Evolutionary conservation across 2,888 invertebrate genomes (phyloP).

Genomic region (Nomada ruficornis): DNA sequence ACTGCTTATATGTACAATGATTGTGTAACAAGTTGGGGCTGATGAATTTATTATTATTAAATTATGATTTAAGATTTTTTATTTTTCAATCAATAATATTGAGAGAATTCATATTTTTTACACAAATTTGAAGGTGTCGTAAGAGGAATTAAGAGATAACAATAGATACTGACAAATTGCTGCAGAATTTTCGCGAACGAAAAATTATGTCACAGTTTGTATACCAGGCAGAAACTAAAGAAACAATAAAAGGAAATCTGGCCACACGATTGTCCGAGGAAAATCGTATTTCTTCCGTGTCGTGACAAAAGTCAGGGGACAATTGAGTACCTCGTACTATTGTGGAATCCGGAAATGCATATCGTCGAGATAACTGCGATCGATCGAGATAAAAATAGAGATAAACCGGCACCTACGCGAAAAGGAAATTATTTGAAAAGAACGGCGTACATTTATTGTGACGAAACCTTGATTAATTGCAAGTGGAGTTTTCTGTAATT

Average conservation of each 20-base stretch:
- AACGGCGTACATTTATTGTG: background rate
- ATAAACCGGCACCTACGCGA: background rate
- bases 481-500: background rate
- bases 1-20: no score
- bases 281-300: constrained; percentile 16
- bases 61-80: no score
- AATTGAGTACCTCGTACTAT: constrained; percentile 11
- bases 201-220: background rate
- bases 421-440: background rate
- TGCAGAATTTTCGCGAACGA: background rate
- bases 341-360: constrained; percentile 35
- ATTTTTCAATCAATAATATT: no score
- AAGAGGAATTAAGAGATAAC: background rate
- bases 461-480: background rate
- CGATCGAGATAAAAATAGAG: constrained; percentile 24
- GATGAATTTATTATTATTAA: no score
- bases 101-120: background rate
- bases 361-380: constrained; percentile 14
- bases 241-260: background rate
- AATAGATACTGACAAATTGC: background rate
- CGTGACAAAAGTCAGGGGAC: constrained; percentile 14
- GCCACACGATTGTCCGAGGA: background rate
- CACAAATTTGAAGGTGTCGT: background rate
- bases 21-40: no score
- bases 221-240: background rate